A percentile compares a stretch with the other conserved stretches of the same genome.
Conservation (phyloP, 2,113 vertebrate genomes). For the Labeo rohita region DNA sequence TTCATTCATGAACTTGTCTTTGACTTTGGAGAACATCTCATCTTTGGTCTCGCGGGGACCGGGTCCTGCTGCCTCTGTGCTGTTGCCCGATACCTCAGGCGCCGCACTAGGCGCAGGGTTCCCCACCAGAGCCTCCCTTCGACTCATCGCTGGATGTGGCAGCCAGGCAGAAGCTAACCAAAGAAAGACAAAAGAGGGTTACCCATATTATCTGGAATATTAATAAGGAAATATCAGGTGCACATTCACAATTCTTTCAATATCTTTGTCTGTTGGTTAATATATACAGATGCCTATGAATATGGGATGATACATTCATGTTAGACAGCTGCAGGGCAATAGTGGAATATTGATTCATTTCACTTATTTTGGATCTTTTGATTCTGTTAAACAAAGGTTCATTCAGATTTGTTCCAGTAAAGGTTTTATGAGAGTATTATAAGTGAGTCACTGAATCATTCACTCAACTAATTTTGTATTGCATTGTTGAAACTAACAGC, state of each 20-base stretch:
- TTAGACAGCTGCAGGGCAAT: not conserved
- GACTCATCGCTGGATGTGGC: slow-evolving; percentile 82
- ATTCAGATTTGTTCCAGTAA: not conserved
- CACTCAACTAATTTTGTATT: not conserved
- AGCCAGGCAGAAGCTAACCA: slow-evolving; percentile 71
- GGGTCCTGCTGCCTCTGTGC: slow-evolving; percentile 81
- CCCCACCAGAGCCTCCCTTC: slow-evolving; percentile 88
- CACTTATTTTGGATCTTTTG: not conserved
- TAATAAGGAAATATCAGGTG: not conserved
- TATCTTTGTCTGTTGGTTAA: not conserved
- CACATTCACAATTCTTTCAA: not conserved
- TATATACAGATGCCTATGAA: not conserved
- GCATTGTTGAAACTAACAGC: not conserved
- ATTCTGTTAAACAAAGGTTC: not conserved
- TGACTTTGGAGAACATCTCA: slow-evolving; percentile 92
- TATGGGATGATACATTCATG: not conserved
- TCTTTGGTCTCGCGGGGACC: slow-evolving; percentile 83
- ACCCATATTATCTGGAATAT: not conserved
- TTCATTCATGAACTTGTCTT: slow-evolving; percentile 99
- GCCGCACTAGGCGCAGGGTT: slow-evolving; percentile 80
- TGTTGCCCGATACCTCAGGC: slow-evolving; percentile 78
- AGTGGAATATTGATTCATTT: not conserved
- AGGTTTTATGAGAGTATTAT: not conserved
- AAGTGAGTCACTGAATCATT: not conserved
- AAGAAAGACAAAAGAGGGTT: slow-evolving; percentile 14